Base-by-base conservation (phyloP, 1,140 invertebrate species). In the Brachionus sp. region DNA sequence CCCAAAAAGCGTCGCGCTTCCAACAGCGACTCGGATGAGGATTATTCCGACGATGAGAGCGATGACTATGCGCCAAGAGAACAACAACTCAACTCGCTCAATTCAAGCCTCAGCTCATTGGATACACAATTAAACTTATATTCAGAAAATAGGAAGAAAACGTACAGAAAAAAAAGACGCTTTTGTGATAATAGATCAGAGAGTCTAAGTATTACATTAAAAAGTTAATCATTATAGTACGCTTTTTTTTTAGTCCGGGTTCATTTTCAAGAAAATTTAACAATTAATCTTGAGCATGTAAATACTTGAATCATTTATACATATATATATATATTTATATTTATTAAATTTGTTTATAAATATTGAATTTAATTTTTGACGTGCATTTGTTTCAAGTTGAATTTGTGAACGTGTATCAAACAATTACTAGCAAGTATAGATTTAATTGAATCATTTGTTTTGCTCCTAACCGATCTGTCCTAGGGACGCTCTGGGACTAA, bases 141-240 rank as follows among this genome's bases (percentile, higher is more conserved):
- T 16, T 39, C 4, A 9, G 66, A 70, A 9, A 70, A 70, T 39
- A 70, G 35, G 33, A 70, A 70, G 19, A 70, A 70, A 39, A 16
- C 10, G 3, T 44, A 23, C 37, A 35, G 66, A 39, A 70, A 70
- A 70, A 70, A 70, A 10, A 37, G 66, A 9, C 29, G 66, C 16
- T 23, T 42, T 25, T 6, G 13, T 16, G 35, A 70, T 19, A 39
- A 70, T 39, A n/a, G 37, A 37, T 12, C 66, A 5, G 37, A 70
- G n/a, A 70, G 66, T 39, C 35, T 70, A 70, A 70, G 66, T 70
- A 70, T 39, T 39, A 39, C 33, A 70, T 23, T 70, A 70, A 70
- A 70, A 70, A 39, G n/a, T 70, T 70, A 70, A 70, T 39, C 37
- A 39, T 39, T 70, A 13, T 66, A 33, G 25, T 66, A 29, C 29